Conservation (phyloP, 2,113 vertebrate genomes). For the Tupaia tana region DNA sequence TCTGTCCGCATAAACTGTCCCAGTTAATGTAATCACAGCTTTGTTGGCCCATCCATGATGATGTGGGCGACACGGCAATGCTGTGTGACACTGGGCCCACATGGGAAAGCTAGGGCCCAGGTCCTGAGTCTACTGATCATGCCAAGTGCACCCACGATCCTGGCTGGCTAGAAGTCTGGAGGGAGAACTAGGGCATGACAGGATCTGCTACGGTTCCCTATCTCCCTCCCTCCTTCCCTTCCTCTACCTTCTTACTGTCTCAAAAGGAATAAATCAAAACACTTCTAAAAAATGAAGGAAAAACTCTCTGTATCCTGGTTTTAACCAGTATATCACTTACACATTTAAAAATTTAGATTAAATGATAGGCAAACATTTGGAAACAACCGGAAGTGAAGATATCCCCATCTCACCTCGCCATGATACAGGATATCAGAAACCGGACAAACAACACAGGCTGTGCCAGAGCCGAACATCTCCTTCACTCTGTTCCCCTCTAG, state of each 20-base stretch:
- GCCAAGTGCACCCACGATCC: no score
- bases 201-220: no score
- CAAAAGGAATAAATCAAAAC: no score
- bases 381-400: neutral
- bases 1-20: neutral
- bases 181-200: no score
- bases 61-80: no score
- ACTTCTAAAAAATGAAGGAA: neutral
- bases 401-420: slow-evolving; percentile 87
- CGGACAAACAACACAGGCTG: slow-evolving; percentile 93
- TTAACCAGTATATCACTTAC: neutral
- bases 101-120: no score
- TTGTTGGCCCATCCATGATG: no score
- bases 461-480: slow-evolving; percentile 96
- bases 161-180: no score
- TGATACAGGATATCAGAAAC: slow-evolving; percentile 91
- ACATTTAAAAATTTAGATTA: neutral
- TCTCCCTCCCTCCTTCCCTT: no score
- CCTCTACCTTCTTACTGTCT: no score
- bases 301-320: neutral
- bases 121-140: no score
- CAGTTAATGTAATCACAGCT: neutral
- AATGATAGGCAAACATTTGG: neutral
- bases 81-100: no score
- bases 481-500: slow-evolving; percentile 89